Evolutionary conservation across 2,797 vertebrate species (phyloP).

Genomic region (Ficedula albicollis): DNA sequence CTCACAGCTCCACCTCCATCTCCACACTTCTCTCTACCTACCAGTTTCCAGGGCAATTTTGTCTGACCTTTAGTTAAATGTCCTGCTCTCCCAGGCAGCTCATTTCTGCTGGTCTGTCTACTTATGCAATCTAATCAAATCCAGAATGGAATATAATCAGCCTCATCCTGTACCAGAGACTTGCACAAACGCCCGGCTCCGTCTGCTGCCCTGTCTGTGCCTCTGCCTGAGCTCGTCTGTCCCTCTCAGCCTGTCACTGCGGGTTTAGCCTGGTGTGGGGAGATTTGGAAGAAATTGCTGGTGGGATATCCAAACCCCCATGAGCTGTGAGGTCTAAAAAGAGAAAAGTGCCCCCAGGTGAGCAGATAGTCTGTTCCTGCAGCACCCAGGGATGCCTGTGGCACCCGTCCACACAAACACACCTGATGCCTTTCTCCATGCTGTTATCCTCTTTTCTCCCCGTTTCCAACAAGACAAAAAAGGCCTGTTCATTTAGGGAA

Average conservation of each 20-base stretch:
- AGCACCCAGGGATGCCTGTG: accelerated
- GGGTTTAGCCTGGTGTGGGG: background rate
- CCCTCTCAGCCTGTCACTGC: background rate
- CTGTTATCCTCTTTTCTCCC: background rate
- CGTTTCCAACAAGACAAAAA: background rate
- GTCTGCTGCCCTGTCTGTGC: slow-evolving; percentile 33
- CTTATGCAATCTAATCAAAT: slow-evolving; percentile 68
- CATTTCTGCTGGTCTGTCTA: slow-evolving; percentile 61
- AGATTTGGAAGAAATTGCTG: background rate
- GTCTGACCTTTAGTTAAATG: slow-evolving; percentile 69
- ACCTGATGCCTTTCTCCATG: background rate
- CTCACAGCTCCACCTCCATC: slow-evolving; percentile 8
- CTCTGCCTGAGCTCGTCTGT: background rate
- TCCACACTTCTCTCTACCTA: background rate
- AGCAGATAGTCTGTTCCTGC: background rate
- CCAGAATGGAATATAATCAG: slow-evolving; percentile 64
- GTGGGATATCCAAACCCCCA: background rate
- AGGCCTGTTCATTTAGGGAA: slow-evolving; percentile 47
- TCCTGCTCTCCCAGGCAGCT: slow-evolving; percentile 60
- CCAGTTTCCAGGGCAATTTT: slow-evolving; percentile 62
- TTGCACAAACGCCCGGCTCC: background rate
- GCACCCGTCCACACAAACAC: background rate
- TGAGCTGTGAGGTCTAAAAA: background rate
- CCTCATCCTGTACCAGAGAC: slow-evolving; percentile 41
- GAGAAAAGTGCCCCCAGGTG: background rate